Evolutionary conservation across 2,113 vertebrate species (phyloP).

Genomic region (Fregata magnificens): DNA sequence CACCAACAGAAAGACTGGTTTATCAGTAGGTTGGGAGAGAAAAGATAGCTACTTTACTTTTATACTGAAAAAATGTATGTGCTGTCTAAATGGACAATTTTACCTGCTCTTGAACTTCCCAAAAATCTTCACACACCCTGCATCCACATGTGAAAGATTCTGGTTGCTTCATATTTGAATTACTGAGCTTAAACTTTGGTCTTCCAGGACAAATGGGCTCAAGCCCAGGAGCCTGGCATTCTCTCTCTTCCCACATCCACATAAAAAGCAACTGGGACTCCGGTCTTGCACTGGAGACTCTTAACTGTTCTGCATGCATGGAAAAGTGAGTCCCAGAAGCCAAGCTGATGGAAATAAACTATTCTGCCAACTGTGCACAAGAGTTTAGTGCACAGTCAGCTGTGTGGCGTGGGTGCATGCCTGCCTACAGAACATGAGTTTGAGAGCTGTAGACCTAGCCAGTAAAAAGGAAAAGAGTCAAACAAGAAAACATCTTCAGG

Average conservation of each 20-base stretch:
- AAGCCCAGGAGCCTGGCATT: neutral
- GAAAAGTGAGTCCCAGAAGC: neutral
- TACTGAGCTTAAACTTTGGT: neutral
- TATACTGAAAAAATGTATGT: neutral
- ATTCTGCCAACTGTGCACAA: neutral
- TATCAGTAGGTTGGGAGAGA: neutral
- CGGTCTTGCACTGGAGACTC: neutral
- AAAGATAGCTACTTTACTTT: neutral
- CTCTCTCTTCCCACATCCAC: neutral
- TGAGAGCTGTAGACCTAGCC: neutral
- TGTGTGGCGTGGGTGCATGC: neutral
- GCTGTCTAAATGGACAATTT: neutral
- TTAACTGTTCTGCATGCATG: neutral
- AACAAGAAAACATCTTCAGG: neutral
- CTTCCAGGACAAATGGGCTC: neutral
- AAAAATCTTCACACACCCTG: neutral
- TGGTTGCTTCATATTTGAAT: neutral
- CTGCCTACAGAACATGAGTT: neutral
- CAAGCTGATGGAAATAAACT: neutral
- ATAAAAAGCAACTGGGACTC: neutral
- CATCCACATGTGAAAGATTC: neutral
- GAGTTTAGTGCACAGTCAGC: neutral
- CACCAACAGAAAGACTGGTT: neutral
- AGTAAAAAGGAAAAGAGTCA: neutral
- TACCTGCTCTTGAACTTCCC: neutral